Evolutionary conservation across 2,888 invertebrate species (phyloP).

Genomic region (Tryphoninae sp.): DNA sequence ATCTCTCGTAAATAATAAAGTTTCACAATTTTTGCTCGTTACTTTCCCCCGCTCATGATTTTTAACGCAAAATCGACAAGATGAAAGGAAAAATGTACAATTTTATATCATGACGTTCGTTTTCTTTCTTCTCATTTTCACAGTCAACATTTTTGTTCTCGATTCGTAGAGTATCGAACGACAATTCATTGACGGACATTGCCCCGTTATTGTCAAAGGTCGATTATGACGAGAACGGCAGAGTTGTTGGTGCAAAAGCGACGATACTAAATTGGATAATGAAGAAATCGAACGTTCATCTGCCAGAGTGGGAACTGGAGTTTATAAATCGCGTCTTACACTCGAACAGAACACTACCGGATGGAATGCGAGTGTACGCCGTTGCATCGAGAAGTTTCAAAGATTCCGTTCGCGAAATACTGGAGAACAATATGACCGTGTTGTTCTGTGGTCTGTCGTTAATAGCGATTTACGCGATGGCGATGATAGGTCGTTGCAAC

Average conservation of each 20-base stretch:
- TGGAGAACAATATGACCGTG: constrained; percentile 77
- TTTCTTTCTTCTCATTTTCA: constrained; percentile 12
- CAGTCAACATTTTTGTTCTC: too few relatives aligned
- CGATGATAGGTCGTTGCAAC: constrained; percentile 79
- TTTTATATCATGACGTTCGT: background rate
- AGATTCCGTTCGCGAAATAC: constrained; percentile 75
- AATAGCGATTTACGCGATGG: constrained; percentile 78
- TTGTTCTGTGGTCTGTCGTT: constrained; percentile 78
- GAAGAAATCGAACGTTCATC: constrained; percentile 71
- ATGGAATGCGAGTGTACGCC: constrained; percentile 76
- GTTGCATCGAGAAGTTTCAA: constrained; percentile 77
- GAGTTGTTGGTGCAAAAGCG: constrained; percentile 74
- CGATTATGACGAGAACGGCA: constrained; percentile 71
- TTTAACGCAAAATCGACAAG: background rate
- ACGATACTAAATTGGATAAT: constrained; percentile 79
- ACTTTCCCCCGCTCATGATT: background rate
- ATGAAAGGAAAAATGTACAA: too few relatives aligned
- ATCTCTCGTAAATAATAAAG: background rate
- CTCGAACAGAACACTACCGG: constrained; percentile 73
- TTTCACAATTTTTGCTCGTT: background rate
- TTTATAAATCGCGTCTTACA: constrained; percentile 74
- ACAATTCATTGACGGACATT: constrained; percentile 72
- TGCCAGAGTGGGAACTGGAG: constrained; percentile 76
- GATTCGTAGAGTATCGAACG: constrained; percentile 47
- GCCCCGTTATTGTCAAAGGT: constrained; percentile 75